Evolutionary conservation across 2,888 invertebrate species (phyloP), one percentile per base, ranked within the genome.

Genomic region (Lycaena phlaeas): DNA sequence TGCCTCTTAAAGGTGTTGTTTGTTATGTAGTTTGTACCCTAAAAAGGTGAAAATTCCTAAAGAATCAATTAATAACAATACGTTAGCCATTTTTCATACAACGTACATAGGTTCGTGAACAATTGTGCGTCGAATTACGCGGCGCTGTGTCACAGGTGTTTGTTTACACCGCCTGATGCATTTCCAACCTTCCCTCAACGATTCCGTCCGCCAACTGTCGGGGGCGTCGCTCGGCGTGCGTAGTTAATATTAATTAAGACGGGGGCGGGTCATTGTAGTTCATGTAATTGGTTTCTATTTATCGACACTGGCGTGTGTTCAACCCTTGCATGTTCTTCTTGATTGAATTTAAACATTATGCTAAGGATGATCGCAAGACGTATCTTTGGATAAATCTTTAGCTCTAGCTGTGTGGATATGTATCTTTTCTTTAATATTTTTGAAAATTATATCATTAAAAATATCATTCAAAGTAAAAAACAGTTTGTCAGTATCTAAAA

Each of bases 91-190:
- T n/a, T n/a, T n/a, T n/a, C n/a, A n/a, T n/a, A n/a, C n/a, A n/a
- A n/a, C n/a, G n/a, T n/a, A n/a, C n/a, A n/a, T n/a, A n/a, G n/a
- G n/a, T n/a, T n/a, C n/a, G n/a, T n/a, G n/a, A n/a, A n/a, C n/a
- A n/a, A n/a, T n/a, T 14, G 37, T 30, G 30, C 14, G 3, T 27
- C n/a, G 11, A 14, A 27, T 41, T 27, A 2, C 2, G 37, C 12
- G 25, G 12, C 64, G 41, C 61, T 78, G 51, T 61, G 59, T 59
- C 52, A n/a, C 51, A 44, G 40, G 34, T 65, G 62, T 78, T 74
- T 76, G 71, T 76, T 77, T 77, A 70, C 70, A 61, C 59, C 61
- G 66, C 59, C 68, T 68, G 68, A 65, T 74, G 72, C 74, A 76
- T 63, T 52, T 50, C 49, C 46, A 56, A 54, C 65, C 61, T 71